Conservation (phyloP, 2,797 vertebrate genomes). For the Florisuga fusca region DNA sequence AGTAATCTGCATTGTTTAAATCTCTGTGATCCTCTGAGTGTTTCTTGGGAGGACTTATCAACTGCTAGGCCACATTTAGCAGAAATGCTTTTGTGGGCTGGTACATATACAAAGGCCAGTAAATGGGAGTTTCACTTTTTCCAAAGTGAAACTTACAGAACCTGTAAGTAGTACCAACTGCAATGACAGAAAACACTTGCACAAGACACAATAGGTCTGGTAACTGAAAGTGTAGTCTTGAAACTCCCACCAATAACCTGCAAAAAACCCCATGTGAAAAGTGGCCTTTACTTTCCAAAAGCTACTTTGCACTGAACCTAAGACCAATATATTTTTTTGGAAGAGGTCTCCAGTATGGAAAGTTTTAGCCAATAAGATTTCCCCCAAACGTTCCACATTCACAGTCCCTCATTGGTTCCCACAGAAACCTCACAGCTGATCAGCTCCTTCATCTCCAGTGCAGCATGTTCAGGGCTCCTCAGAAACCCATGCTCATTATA, state of each 20-base stretch:
- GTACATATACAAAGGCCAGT: not conserved
- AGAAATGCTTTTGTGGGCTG: not conserved
- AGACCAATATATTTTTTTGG: not conserved
- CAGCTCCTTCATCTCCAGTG: not conserved
- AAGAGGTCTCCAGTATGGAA: not conserved
- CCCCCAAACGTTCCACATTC: not conserved
- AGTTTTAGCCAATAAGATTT: not conserved
- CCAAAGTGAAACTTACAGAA: too few relatives aligned
- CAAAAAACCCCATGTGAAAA: not conserved
- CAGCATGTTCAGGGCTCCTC: not conserved
- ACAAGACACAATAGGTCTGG: not conserved
- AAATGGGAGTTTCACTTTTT: not conserved
- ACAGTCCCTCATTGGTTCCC: not conserved
- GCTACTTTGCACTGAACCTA: fast-evolving
- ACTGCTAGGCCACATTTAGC: not conserved
- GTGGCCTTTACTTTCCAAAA: not conserved
- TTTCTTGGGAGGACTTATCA: not conserved
- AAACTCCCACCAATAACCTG: not conserved
- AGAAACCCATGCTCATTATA: conserved; percentile 1
- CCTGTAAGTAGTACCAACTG: too few relatives aligned
- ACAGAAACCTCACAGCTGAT: conserved; percentile 30
- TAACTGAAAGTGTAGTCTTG: not conserved
- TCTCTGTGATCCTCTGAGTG: not conserved
- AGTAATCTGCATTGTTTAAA: not conserved
- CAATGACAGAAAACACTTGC: too few relatives aligned